These are phyloP conservation scores for Cecidostiba fungosa DNA, from an alignment of 2,888 invertebrate genomes.

Conservation along the genomic window DNA sequence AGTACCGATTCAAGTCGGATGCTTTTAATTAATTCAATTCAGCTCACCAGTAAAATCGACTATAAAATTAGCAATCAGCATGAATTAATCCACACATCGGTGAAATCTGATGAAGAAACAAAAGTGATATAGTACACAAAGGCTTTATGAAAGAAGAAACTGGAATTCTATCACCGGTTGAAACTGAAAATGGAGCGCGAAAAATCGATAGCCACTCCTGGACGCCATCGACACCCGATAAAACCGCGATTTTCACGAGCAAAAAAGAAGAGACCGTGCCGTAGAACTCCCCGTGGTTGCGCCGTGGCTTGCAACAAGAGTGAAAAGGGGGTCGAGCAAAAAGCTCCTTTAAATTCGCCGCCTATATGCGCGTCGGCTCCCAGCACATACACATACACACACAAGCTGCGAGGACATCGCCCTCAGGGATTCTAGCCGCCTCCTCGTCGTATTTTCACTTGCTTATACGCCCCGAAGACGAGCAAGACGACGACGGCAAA, in stretches of 20 bases:
- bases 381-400: background rate
- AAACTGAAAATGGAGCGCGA: background rate
- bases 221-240: conserved; percentile 24
- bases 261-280: background rate
- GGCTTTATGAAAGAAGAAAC: background rate
- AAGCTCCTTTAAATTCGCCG: conserved; percentile 42
- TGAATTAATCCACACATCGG: background rate
- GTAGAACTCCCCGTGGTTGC: background rate
- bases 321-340: conserved; percentile 20
- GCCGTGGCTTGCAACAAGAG: background rate
- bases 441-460: conserved; percentile 65
- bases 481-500: conserved; percentile 31
- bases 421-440: conserved; percentile 3
- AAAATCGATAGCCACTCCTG: conserved; percentile 16
- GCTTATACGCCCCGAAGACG: conserved; percentile 61
- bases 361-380: background rate
- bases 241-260: conserved; percentile 30
- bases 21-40: too few species aligned
- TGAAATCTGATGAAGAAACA: background rate
- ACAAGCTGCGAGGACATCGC: background rate
- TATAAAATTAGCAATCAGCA: background rate
- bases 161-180: background rate
- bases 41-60: background rate
- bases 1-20: too few species aligned
- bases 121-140: background rate